phyloP scores from a whole-genome alignment of 2,888 invertebrate species.

The Dorcus hopei region DNA sequence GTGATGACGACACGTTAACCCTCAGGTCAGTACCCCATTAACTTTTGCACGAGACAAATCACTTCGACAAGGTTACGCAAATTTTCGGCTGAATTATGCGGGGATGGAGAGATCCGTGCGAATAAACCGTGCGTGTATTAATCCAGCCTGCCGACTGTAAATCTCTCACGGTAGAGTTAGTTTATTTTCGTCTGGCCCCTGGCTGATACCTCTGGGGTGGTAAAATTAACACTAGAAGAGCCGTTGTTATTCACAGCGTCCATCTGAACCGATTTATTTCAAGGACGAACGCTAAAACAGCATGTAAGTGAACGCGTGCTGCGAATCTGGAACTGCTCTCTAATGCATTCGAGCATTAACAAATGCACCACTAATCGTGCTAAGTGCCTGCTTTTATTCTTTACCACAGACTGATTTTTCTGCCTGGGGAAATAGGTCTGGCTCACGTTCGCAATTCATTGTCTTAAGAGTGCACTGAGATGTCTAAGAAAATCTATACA shows the following conservation, averaged over 20 bases:
- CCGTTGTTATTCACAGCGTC: neutral
- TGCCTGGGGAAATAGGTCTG: neutral
- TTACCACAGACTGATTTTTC: neutral
- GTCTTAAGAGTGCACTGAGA: neutral
- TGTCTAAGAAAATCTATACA: neutral
- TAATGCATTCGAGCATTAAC: conserved; percentile 1
- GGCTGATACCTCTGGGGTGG: neutral
- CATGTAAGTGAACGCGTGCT: neutral
- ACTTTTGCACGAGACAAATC: no score
- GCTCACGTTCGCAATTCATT: conserved; percentile 3
- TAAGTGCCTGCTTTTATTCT: neutral
- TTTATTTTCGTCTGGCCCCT: no score
- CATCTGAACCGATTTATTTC: neutral
- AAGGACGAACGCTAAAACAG: neutral
- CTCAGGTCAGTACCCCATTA: no score
- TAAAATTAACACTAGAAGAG: neutral
- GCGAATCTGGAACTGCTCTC: neutral
- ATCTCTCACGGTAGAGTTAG: no score
- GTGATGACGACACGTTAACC: no score
- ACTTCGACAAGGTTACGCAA: no score
- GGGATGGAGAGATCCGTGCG: neutral
- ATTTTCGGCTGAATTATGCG: neutral
- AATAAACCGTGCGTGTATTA: neutral
- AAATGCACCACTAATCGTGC: conserved; percentile 1
- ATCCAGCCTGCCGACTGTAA: no score